Evolutionary conservation across 1,140 invertebrate genomes (phyloP).

Genomic region (Halyomorpha halys): DNA sequence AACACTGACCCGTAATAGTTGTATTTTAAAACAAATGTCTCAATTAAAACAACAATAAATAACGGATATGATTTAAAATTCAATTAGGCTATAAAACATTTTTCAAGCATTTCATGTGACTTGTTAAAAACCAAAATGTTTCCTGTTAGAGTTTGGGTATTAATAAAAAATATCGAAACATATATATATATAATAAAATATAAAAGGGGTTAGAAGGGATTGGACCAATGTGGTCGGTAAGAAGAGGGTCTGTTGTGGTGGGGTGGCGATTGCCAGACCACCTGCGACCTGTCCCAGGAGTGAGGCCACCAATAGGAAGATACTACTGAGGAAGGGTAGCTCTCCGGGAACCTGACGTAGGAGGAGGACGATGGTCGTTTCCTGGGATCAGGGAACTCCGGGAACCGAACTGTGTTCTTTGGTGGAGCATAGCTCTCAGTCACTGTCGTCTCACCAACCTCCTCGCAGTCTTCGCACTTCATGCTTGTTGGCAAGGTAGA

Average conservation of each 20-base stretch:
- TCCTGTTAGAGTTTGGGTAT: too few species aligned
- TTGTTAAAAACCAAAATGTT: too few species aligned
- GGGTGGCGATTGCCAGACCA: neutral
- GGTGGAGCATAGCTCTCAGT: neutral
- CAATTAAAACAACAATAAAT: too few species aligned
- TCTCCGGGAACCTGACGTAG: neutral
- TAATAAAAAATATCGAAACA: too few species aligned
- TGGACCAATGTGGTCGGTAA: neutral
- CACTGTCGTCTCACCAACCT: neutral
- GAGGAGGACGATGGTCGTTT: conserved; percentile 9
- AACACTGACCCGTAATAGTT: too few species aligned
- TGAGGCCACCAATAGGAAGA: conserved; percentile 12
- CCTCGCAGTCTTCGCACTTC: too few species aligned
- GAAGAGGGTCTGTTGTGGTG: neutral
- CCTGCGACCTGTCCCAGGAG: neutral
- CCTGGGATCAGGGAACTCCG: neutral
- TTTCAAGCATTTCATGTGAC: too few species aligned
- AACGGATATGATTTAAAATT: too few species aligned
- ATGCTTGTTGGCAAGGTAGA: neutral
- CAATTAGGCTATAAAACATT: too few species aligned
- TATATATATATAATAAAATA: too few species aligned
- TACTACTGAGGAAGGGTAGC: neutral
- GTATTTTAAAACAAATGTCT: too few species aligned
- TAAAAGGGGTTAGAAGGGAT: neutral
- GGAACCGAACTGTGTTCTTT: neutral